A percentile compares a stretch with the other conserved stretches of the same genome.
Evolutionary conservation across 1,140 invertebrate genomes (phyloP).

Genomic region (Drosophila nebulosa): DNA sequence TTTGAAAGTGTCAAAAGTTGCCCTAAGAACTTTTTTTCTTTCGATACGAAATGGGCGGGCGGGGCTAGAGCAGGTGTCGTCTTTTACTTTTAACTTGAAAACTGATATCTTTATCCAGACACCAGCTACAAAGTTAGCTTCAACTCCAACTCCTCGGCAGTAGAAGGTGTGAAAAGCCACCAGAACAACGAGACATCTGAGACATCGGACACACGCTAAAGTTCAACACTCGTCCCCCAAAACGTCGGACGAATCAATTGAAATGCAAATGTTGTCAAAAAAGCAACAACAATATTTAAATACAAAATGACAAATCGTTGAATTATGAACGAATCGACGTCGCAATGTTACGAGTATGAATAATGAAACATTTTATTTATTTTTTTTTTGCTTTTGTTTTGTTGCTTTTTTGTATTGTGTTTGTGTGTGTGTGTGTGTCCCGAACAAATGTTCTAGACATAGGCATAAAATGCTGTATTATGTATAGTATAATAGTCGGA

Average conservation of each 20-base stretch:
- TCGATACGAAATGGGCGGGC: background rate
- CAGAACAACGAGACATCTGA: slow-evolving; percentile 1
- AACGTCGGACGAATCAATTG: slow-evolving; percentile 52
- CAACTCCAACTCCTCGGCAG: background rate
- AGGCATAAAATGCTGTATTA: background rate
- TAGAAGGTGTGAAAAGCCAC: slow-evolving; percentile 64
- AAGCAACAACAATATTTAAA: slow-evolving; percentile 62
- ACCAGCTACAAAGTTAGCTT: background rate
- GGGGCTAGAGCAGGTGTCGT: slow-evolving; percentile 23
- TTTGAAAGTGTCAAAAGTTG: slow-evolving; percentile 66
- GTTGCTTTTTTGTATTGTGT: background rate
- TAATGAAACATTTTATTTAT: slow-evolving; percentile 4
- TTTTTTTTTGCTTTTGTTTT: background rate
- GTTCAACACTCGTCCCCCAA: slow-evolving; percentile 57
- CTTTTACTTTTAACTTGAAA: slow-evolving; percentile 30
- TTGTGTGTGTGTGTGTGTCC: background rate
- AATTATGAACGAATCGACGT: slow-evolving; percentile 63
- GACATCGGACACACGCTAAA: slow-evolving; percentile 53
- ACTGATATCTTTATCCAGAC: slow-evolving; percentile 69
- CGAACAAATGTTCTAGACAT: background rate
- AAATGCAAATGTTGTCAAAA: slow-evolving; percentile 64
- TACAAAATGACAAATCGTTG: slow-evolving; percentile 76
- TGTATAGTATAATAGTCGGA: background rate
- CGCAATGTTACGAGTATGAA: background rate
- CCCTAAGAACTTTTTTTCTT: slow-evolving; percentile 19